Conservation (phyloP, 2,113 vertebrate species). For the Sardina pilchardus region DNA sequence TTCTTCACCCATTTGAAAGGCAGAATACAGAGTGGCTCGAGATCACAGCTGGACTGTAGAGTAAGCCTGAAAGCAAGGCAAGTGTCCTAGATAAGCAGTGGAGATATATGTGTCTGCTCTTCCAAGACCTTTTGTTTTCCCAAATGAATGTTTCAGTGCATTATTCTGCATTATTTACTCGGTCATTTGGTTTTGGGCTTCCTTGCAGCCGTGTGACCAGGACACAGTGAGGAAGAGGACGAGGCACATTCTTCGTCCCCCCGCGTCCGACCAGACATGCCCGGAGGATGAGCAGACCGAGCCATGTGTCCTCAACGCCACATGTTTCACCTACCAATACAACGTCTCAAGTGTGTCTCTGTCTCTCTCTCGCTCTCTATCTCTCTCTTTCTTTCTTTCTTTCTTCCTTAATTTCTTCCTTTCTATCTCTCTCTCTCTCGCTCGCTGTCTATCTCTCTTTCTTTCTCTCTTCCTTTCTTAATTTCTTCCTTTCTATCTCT, state of each 20-base stretch:
- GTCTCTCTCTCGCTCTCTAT: background rate
- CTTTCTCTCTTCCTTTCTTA: background rate
- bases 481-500: background rate
- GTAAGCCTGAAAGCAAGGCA: background rate
- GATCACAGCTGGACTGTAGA: background rate
- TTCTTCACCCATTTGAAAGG: background rate
- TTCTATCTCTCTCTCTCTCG: background rate
- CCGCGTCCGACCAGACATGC: constrained; percentile 71
- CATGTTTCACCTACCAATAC: constrained; percentile 90
- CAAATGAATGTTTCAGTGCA: background rate
- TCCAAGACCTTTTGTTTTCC: background rate
- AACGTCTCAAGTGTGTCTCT: constrained; percentile 82
- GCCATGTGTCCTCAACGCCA: constrained; percentile 85
- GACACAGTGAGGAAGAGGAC: constrained; percentile 75
- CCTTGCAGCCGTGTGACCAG: constrained; percentile 79
- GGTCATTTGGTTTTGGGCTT: constrained; percentile 5
- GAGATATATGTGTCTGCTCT: constrained; percentile 11
- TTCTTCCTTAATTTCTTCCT: background rate
- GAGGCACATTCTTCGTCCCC: constrained; percentile 80
- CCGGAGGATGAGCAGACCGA: constrained; percentile 81
- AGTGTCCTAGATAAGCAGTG: background rate
- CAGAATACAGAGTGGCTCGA: background rate
- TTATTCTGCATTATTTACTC: background rate
- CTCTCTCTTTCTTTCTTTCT: background rate
- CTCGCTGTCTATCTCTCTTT: background rate